Base-by-base conservation (phyloP, 1,140 invertebrate species). In the Drosophila oshimai region DNA sequence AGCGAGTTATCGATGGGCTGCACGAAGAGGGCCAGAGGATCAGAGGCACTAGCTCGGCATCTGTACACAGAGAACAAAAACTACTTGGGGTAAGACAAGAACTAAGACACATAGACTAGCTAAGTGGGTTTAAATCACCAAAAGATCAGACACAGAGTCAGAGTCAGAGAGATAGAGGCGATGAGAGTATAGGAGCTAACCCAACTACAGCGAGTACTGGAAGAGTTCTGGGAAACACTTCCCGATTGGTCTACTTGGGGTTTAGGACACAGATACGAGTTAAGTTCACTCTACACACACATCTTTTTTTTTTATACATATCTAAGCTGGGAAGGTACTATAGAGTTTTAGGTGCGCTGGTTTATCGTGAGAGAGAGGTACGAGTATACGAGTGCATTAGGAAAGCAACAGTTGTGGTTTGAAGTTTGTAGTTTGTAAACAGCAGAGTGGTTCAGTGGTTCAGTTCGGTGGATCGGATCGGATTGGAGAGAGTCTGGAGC, bases 401-500 rank as follows among this genome's bases (percentile, higher is more conserved):
- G 13, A 17, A 69, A 20, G 49, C 18, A 53, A 29, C 26, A 60
- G 7, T 53, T 26, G 61, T 41, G 31, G 44, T 42, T 15, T 6
- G n/a, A n/a, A n/a, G n/a, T n/a, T n/a, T n/a, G n/a, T n/a, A n/a
- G n/a, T 17, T 12, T n/a, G 33, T 33, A 28, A 47, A 12, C 36
- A 42, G 33, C 69, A 69, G 51, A 45, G 50, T 80, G 49, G 33
- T 34, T 18, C 26, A 13, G 7, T 42, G 54, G 36, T 57, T 72
- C 53, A 36, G 39, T 57, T 45, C 22, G n/a, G 50, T 62, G 44
- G 54, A 36, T 57, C 55, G 37, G 46, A 33, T 55, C 53, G n/a
- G n/a, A n/a, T n/a, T n/a, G n/a, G n/a, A n/a, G n/a, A 51, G 33
- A 37, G 37, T 55, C 42, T 64, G 70, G 33, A 74, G 70, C 89